phyloP scores from a whole-genome alignment of 2,113 vertebrate species.

The Sardina pilchardus region DNA sequence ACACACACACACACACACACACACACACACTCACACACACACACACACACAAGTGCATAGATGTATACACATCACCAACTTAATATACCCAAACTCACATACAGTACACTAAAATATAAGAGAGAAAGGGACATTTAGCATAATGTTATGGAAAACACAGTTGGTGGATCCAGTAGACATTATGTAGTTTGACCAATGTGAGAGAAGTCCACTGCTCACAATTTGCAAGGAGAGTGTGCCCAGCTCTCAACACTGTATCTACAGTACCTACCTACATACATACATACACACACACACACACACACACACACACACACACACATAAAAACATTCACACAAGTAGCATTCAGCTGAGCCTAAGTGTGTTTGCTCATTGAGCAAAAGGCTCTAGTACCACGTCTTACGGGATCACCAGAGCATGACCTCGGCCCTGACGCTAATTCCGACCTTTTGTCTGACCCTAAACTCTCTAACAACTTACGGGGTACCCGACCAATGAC shows the following conservation, averaged over 20 bases:
- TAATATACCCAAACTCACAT: slow-evolving; percentile 5
- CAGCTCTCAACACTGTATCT: neutral
- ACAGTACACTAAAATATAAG: neutral
- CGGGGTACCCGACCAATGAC: neutral
- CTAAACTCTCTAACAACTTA: neutral
- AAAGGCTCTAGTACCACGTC: neutral
- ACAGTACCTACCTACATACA: slow-evolving; percentile 17
- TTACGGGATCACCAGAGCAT: neutral
- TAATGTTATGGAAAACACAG: slow-evolving; percentile 1
- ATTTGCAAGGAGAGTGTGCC: neutral
- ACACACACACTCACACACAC: neutral
- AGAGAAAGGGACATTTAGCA: neutral
- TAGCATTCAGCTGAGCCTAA: neutral
- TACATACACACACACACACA: slow-evolving; percentile 22
- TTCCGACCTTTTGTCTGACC: neutral
- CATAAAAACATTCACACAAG: slow-evolving; percentile 20
- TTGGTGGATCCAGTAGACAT: neutral
- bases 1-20: neutral
- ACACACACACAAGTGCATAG: neutral
- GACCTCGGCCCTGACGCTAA: neutral
- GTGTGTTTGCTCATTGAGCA: neutral
- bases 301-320: slow-evolving; percentile 25
- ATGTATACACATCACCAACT: neutral
- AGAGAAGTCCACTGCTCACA: neutral
- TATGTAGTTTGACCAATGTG: neutral